Evolutionary conservation across 1,140 invertebrate species (phyloP).

Genomic region (Pseudoatta argentina): DNA sequence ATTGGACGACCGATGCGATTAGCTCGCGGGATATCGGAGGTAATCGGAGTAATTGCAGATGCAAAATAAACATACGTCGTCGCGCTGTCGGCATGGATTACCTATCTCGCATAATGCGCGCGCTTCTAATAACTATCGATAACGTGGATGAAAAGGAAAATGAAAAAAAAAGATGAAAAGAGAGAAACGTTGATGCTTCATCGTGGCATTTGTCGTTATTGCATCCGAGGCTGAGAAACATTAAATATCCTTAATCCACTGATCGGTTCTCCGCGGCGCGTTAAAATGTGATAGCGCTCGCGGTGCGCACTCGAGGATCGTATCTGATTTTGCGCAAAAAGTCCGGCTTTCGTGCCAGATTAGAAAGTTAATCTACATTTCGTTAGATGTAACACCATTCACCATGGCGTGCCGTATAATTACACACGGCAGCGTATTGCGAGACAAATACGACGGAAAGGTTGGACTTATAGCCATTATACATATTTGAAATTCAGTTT

Average conservation of each 20-base stretch:
- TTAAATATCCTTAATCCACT: constrained; percentile 83
- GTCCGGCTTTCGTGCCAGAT: constrained; percentile 75
- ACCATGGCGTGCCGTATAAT: constrained; percentile 51
- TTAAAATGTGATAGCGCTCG: constrained; percentile 67
- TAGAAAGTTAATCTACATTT: constrained; percentile 81
- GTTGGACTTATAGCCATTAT: not conserved
- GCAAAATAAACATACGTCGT: constrained; percentile 55
- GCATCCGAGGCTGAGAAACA: constrained; percentile 55
- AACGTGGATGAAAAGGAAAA: not conserved
- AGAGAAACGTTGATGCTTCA: not conserved
- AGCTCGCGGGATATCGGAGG: constrained; percentile 43
- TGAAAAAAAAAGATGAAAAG: constrained; percentile 3
- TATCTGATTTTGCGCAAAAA: constrained; percentile 71
- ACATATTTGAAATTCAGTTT: constrained; percentile 35
- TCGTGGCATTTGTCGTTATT: constrained; percentile 64
- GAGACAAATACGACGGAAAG: constrained; percentile 43
- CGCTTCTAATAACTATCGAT: constrained; percentile 20
- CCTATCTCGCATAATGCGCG: constrained; percentile 9
- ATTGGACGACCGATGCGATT: constrained; percentile 41
- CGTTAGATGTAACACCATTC: constrained; percentile 60
- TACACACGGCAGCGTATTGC: constrained; percentile 53
- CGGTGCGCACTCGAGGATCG: constrained; percentile 61
- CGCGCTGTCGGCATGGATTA: constrained; percentile 17
- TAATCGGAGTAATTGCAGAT: constrained; percentile 59
- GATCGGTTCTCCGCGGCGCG: constrained; percentile 80